Percentiles rank a stretch among this genome's conserved stretches.
Evolutionary conservation across 2,797 vertebrate genomes (phyloP).

Genomic region (Rhinogobio ventralis): DNA sequence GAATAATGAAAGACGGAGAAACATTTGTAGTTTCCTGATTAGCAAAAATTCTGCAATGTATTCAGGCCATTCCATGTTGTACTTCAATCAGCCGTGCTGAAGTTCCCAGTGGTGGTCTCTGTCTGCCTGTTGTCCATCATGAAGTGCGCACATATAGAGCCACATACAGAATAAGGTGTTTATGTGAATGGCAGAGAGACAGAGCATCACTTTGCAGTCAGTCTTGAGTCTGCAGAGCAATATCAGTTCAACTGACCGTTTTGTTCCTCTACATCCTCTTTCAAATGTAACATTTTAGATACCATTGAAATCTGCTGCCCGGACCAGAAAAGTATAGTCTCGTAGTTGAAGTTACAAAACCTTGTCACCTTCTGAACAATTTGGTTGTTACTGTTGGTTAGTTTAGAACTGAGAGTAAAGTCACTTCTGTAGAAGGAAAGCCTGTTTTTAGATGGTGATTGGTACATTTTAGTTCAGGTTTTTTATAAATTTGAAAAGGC

Average conservation of each 20-base stretch:
- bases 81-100: background rate
- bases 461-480: background rate
- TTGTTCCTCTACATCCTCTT: background rate
- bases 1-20: background rate
- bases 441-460: background rate
- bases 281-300: background rate
- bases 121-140: slow-evolving; percentile 23
- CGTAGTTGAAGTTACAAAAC: background rate
- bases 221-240: background rate
- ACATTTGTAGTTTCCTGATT: background rate
- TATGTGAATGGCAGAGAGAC: slow-evolving; percentile 3
- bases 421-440: background rate
- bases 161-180: background rate
- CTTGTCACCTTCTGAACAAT: background rate
- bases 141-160: background rate
- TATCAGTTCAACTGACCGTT: background rate
- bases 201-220: background rate
- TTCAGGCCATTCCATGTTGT: background rate
- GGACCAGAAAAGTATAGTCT: background rate
- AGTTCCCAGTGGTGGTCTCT: background rate
- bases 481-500: background rate
- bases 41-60: background rate
- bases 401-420: background rate
- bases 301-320: background rate
- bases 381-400: background rate